Base-by-base conservation (phyloP, 2,888 invertebrate species). In the Drosophila kambysellisi region DNA sequence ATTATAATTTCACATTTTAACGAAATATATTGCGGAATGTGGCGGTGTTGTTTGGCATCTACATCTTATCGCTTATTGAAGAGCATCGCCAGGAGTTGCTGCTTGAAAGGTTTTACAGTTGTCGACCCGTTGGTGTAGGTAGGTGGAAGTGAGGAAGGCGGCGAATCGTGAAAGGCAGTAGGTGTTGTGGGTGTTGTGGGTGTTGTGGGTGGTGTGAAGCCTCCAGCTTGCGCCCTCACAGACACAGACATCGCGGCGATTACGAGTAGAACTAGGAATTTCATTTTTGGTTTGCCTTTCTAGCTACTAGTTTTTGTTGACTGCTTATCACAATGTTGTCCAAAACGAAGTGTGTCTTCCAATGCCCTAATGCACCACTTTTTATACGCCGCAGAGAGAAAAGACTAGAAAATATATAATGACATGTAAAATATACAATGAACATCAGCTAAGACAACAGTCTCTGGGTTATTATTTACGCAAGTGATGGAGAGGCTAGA, bases 61-160 rank as follows among this genome's bases (percentile, higher is more conserved):
- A 30, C 43, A 15, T 33, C 57, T 43, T 80, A 83, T 72, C 85
- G 79, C 66, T 86, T 88, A 76, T 86, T 88, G 76, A 88, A 88
- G 48, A 88, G 74, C 68, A 83, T 52, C 20, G 83, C 83, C 7
- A 88, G 59, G 57, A 88, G 61, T 25, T 81, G 88, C 39, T 88
- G 88, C 68, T 88, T 88, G 70, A 88, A 70, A 9, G 87, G 86
- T 39, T 59, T 79, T 0, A 17, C 0, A 6, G 88, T 86, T 4
- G 88, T 53, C 9, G 15, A 0, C 0, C n/a, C n/a, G n/a, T n/a
- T n/a, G 17, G 4, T 6, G 20, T 30, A 39, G 46, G 3, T n/a
- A n/a, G n/a, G n/a, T n/a, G n/a, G n/a, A n/a, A n/a, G n/a, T n/a
- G n/a, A n/a, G n/a, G n/a, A n/a, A n/a, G n/a, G n/a, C n/a, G n/a